Evolutionary conservation across 2,888 invertebrate species (phyloP), one percentile per base, ranked within the genome.

Genomic region (Caradrina clavipalpis): DNA sequence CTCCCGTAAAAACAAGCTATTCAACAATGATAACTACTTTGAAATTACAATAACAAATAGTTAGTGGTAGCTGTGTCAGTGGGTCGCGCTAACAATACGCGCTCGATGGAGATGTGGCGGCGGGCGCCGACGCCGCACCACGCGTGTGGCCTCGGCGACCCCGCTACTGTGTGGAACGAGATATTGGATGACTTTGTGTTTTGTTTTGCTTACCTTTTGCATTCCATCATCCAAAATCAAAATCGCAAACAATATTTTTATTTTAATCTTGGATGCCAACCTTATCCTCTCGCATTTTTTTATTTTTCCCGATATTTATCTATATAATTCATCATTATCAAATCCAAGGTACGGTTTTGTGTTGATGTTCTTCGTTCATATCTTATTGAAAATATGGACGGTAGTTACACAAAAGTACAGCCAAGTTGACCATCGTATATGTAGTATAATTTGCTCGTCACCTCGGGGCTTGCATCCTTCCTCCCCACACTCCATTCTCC

Each of bases 381-480:
- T 31, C 76, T 76, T 65, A 53, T 76, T 66, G 53, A 69, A 68
- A 78, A 66, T 76, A 26, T 68, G 78, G 67, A 56, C 61, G 68
- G 51, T 69, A 77, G 82, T 82, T 74, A 83, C 76, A 79, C 80
- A 73, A 88, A 93, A 95, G 94, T 95, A 95, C 95, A 95, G 93
- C 94, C 95, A 95, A 93, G 90, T 95, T 94, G 93, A 91, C 77
- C 66, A 68, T 78, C 77, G 63, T 78, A 82, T 49, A 26, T 26
- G 76, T 86, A 84, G 80, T 88, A 85, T 90, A 87, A 89, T 91
- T 92, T 91, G 92, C 90, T 92, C 84, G 87, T 88, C 86, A 90
- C 88, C 87, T 88, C 86, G 89, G 93, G 93, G 93, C 93, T 94
- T 93, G 91, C 90, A 83, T 92, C 90, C 91, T 87, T 83, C 83